Conservation (phyloP, 2,797 vertebrate species). For the Balearica regulorum region DNA sequence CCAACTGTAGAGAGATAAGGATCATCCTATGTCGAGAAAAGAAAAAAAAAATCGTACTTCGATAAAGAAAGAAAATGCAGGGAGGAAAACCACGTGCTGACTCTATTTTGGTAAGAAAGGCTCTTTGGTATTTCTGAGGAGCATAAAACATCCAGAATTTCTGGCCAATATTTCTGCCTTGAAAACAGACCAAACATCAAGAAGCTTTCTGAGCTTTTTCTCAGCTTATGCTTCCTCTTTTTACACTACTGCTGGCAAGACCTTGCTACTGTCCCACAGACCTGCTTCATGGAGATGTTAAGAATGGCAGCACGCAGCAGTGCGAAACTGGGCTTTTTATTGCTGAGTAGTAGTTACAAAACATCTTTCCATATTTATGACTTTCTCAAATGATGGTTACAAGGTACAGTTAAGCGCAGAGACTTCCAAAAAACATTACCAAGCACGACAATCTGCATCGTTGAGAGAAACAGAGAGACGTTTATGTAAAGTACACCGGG, state of each 20-base stretch:
- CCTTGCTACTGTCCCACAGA: background rate
- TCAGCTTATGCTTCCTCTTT: background rate
- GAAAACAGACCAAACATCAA: background rate
- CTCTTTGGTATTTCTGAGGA: background rate
- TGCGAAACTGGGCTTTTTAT: background rate
- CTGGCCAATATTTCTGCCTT: background rate
- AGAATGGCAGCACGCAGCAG: background rate
- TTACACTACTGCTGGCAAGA: background rate
- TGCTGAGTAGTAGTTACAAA: background rate
- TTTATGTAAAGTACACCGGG: background rate
- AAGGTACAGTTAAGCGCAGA: background rate
- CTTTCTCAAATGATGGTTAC: background rate
- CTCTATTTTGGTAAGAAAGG: background rate
- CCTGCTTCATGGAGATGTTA: fast-evolving
- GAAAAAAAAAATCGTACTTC: background rate
- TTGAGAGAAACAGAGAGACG: background rate
- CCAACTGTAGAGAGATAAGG: background rate
- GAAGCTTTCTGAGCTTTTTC: background rate
- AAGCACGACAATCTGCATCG: background rate
- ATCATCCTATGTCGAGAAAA: background rate
- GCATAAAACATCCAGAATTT: background rate
- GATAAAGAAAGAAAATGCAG: background rate
- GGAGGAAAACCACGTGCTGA: background rate
- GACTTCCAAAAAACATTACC: background rate
- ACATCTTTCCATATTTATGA: background rate